Conservation (phyloP, 2,113 vertebrate genomes). For the Reinhardtius hippoglossoides region DNA sequence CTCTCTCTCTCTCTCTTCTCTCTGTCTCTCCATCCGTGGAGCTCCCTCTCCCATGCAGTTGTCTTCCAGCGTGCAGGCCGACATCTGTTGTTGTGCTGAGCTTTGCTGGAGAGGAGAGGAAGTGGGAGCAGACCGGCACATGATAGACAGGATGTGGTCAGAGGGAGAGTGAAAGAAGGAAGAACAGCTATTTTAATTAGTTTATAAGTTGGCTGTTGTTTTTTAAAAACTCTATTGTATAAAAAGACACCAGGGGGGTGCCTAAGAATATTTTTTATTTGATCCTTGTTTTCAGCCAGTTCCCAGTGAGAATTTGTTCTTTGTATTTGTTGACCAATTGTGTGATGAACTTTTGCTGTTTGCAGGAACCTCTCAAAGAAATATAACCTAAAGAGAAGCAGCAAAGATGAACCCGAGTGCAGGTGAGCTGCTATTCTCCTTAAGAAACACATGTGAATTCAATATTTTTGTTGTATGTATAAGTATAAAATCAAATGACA, state of each 20-base stretch:
- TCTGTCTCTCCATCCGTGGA: neutral
- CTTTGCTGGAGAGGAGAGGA: constrained; percentile 76
- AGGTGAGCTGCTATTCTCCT: constrained; percentile 78
- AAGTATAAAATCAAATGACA: neutral
- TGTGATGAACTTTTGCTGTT: constrained; percentile 35
- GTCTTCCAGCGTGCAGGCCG: constrained; percentile 43
- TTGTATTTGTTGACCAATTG: neutral
- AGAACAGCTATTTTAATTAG: constrained; percentile 42
- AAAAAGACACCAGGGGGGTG: constrained; percentile 4
- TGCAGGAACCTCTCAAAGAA: constrained; percentile 91
- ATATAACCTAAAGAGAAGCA: constrained; percentile 86
- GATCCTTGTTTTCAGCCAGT: neutral
- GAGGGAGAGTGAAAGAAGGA: constrained; percentile 70
- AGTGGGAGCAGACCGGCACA: constrained; percentile 83
- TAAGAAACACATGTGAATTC: neutral
- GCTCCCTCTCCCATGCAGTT: constrained; percentile 51
- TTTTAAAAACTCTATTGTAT: constrained; percentile 19
- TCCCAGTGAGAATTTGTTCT: neutral
- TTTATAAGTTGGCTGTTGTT: neutral
- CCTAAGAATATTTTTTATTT: neutral
- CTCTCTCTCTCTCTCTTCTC: neutral
- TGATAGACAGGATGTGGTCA: constrained; percentile 80
- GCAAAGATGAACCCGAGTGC: constrained; percentile 90
- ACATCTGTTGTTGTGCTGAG: constrained; percentile 74
- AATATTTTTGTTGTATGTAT: neutral